Base-by-base conservation (phyloP, 2,888 invertebrate genomes). In the Apeira syringaria region DNA sequence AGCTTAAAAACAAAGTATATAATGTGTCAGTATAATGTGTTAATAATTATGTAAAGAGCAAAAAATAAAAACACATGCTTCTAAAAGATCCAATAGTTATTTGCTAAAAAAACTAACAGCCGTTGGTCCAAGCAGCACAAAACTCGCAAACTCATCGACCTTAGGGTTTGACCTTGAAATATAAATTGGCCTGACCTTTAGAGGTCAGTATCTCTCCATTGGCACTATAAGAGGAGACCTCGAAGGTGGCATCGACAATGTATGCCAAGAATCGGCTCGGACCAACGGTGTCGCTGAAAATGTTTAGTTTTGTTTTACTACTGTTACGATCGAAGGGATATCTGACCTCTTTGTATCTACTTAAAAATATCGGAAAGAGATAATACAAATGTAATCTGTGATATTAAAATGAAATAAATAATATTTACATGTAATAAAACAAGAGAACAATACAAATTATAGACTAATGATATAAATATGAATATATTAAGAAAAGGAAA, bases 241-340 rank as follows among this genome's bases (percentile, higher is more conserved):
- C 62, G 88, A 79, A n/a, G 86, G 86, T 47, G 90, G 90, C 90
- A 90, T 90, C 47, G 90, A 85, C 66, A 90, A 76, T 38, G 87
- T 90, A 59, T 88, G 83, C 90, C 90, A 90, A 57, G 90, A 90
- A 62, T 88, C 89, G 71, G 90, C 87, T 80, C 88, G 90, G 90
- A 90, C 90, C 89, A 90, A 88, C 55, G 89, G 89, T 73, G 87
- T 74, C 12, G 82, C 90, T 90, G 87, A 68, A 79, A 79, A 69
- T 63, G 2, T 53, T 53, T 44, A 30, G 40, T 32, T 38, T 18
- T 22, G 33, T 32, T 46, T 33, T 39, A 42, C 47, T 52, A 40
- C 11, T 22, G 12, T 12, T 0, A n/a, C n/a, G n/a, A n/a, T n/a
- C n/a, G n/a, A 7, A 40, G 40, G 40, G 40, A n/a, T 1, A 8